These are phyloP conservation scores for Gambusia holbrooki DNA, from an alignment of 2,113 vertebrate genomes.

Conservation along the genomic window DNA sequence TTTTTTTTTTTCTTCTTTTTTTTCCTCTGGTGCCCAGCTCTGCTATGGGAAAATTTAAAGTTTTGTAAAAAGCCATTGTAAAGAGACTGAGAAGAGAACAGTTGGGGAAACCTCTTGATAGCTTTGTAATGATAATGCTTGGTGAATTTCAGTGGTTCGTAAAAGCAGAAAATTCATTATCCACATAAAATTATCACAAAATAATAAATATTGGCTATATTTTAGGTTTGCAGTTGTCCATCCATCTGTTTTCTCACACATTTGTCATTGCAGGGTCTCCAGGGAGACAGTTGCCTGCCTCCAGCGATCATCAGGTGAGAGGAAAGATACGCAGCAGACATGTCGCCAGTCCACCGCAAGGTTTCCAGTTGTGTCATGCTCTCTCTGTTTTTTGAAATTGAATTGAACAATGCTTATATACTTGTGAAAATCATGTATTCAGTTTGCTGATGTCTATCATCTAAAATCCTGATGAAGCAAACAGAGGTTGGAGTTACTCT, in stretches of 20 bases:
- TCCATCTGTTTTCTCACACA: too few relatives aligned
- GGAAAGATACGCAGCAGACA: too few relatives aligned
- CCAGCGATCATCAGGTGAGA: too few relatives aligned
- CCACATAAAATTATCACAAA: not conserved
- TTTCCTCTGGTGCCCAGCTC: conserved; percentile 62
- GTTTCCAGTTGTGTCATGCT: too few relatives aligned
- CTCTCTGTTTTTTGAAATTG: too few relatives aligned
- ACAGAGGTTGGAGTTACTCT: not conserved
- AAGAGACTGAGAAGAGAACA: conserved; percentile 59
- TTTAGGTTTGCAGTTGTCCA: too few relatives aligned
- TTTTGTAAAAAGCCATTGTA: conserved; percentile 69
- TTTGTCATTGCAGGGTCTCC: too few relatives aligned
- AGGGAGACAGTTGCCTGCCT: too few relatives aligned
- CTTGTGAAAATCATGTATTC: not conserved
- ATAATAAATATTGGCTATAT: not conserved
- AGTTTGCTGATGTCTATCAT: not conserved
- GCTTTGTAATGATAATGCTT: conserved; percentile 42
- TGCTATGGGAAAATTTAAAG: conserved; percentile 74
- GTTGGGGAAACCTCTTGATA: conserved; percentile 59
- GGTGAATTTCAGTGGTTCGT: conserved; percentile 40
- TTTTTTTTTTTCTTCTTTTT: conserved; percentile 33
- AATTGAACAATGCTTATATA: too few relatives aligned
- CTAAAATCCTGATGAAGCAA: not conserved
- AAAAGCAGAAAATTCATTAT: conserved; percentile 15
- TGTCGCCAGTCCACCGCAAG: too few relatives aligned